A percentile compares a stretch with the other conserved stretches of the same genome.
Conservation (phyloP, 2,797 vertebrate species). For the Sorex maritimensis region DNA sequence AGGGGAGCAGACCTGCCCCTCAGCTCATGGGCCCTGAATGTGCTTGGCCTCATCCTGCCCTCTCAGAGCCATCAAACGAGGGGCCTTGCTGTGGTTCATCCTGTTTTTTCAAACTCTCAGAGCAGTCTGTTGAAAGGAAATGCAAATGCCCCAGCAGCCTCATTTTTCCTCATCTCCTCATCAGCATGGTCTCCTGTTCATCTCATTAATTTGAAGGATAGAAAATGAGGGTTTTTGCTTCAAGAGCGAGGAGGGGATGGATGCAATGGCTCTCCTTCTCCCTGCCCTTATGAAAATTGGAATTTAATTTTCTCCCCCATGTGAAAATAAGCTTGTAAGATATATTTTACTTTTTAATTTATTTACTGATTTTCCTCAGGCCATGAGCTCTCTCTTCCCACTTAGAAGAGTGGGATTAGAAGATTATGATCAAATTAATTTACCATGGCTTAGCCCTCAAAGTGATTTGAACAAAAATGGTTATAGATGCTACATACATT, state of each 20-base stretch:
- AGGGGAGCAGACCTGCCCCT: no score
- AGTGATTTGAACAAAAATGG: slow-evolving; percentile 41
- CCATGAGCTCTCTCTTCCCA: neutral
- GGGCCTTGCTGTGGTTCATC: slow-evolving; percentile 66
- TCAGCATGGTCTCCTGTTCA: slow-evolving; percentile 67
- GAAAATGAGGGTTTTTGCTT: slow-evolving; percentile 63
- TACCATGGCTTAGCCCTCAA: slow-evolving; percentile 60
- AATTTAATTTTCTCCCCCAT: slow-evolving; percentile 3
- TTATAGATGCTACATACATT: neutral
- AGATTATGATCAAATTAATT: slow-evolving; percentile 32
- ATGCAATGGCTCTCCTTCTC: neutral
- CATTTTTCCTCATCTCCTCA: slow-evolving; percentile 67
- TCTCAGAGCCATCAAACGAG: slow-evolving; percentile 64
- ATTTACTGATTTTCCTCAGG: slow-evolving; percentile 25
- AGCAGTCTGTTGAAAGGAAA: slow-evolving; percentile 74
- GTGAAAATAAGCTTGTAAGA: slow-evolving; percentile 56
- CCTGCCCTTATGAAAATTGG: slow-evolving; percentile 43
- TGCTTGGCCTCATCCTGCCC: neutral
- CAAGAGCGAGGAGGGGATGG: slow-evolving; percentile 35
- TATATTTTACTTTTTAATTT: slow-evolving; percentile 76
- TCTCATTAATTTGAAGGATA: slow-evolving; percentile 75
- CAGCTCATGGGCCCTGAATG: no score
- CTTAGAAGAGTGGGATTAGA: slow-evolving; percentile 10
- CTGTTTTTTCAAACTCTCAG: slow-evolving; percentile 64
- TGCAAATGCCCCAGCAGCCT: slow-evolving; percentile 39